Conservation (phyloP, 2,797 vertebrate species). For the Enteromius radiatus region DNA sequence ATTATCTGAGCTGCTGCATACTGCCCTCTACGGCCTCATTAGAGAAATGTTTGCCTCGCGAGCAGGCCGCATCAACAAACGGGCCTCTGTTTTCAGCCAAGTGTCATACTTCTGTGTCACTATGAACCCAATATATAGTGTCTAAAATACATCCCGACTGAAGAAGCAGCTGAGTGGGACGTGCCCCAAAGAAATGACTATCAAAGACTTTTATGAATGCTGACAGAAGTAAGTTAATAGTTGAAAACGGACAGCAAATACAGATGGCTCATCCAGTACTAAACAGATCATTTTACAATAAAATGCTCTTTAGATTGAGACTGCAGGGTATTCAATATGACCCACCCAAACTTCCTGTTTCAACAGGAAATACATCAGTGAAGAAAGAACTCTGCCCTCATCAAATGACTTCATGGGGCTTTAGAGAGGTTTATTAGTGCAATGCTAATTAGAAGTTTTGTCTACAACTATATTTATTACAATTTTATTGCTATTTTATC, state of each 20-base stretch:
- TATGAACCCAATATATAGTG: background rate
- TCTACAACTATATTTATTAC: background rate
- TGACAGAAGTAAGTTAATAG: background rate
- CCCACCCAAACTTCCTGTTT: too few relatives aligned
- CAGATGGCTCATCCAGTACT: background rate
- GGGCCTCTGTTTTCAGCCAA: constrained; percentile 23
- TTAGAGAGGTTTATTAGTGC: background rate
- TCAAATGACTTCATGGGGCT: background rate
- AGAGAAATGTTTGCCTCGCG: constrained; percentile 90
- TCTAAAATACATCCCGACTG: background rate
- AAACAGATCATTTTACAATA: background rate
- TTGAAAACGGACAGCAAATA: background rate
- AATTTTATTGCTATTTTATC: background rate
- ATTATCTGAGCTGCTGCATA: constrained; percentile 88
- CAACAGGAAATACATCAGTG: background rate
- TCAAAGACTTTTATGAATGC: too few relatives aligned
- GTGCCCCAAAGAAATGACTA: background rate
- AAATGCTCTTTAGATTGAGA: background rate
- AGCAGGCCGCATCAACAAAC: constrained; percentile 79
- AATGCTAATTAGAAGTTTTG: background rate
- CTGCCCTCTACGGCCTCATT: constrained; percentile 82
- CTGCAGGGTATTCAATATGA: background rate
- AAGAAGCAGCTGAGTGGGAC: background rate
- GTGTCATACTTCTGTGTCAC: constrained; percentile 29
- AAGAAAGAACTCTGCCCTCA: background rate